phyloP scores from a whole-genome alignment of 2,888 invertebrate genomes.

The Scrobipalpa atriplicella region DNA sequence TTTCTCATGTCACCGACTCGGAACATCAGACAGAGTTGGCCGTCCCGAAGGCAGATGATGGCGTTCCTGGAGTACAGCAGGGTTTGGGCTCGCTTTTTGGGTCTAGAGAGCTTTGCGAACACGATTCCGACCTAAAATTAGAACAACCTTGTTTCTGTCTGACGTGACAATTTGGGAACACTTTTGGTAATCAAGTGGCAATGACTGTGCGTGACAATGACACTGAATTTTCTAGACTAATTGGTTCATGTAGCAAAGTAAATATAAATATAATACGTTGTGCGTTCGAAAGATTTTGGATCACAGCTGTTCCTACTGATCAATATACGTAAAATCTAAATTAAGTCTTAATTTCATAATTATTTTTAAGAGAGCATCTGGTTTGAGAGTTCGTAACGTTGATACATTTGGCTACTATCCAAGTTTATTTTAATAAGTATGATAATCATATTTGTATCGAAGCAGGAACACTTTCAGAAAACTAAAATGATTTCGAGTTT shows the following conservation, averaged over 20 bases:
- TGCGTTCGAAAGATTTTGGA: neutral
- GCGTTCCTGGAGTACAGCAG: conserved; percentile 96
- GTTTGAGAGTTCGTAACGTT: conserved; percentile 56
- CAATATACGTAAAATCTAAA: conserved; percentile 8
- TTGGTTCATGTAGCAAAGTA: conserved; percentile 3
- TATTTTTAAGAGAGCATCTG: conserved; percentile 71
- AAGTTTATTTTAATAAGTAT: conserved; percentile 70
- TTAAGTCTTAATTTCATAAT: conserved; percentile 57
- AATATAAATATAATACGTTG: neutral
- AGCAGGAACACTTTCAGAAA: conserved; percentile 55
- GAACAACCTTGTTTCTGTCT: conserved; percentile 54
- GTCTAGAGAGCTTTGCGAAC: conserved; percentile 94
- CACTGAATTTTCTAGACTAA: conserved; percentile 16
- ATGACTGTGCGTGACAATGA: conserved; percentile 10
- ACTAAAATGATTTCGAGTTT: neutral
- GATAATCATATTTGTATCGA: conserved; percentile 68
- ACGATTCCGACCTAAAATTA: conserved; percentile 82
- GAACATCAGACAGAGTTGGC: conserved; percentile 95
- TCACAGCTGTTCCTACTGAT: conserved; percentile 1
- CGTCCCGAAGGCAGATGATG: conserved; percentile 96
- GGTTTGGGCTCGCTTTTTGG: conserved; percentile 98
- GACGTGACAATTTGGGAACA: conserved; percentile 31
- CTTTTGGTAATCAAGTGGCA: conserved; percentile 16
- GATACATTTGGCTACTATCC: conserved; percentile 67
- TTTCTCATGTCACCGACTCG: conserved; percentile 98